Conservation (phyloP, 2,797 vertebrate species). For the Carduelis carduelis region DNA sequence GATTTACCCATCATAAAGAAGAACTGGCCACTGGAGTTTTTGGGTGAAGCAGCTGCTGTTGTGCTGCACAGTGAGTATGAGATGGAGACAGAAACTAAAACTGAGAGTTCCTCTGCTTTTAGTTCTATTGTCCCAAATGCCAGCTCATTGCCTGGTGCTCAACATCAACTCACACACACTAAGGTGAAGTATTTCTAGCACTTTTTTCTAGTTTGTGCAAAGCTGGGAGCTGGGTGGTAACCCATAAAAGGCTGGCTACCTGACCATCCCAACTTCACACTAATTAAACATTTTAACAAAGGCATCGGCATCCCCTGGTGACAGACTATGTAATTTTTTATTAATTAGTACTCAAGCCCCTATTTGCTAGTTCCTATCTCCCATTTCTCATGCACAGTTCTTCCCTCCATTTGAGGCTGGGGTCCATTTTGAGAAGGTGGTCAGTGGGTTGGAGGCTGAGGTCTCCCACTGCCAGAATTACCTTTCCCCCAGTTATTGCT, state of each 20-base stretch:
- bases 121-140: fast-evolving
- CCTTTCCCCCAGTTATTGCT: neutral
- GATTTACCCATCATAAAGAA: neutral
- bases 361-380: neutral
- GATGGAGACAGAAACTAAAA: neutral
- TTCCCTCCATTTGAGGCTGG: neutral
- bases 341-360: no score
- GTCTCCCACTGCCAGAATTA: neutral
- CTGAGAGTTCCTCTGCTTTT: neutral
- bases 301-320: neutral
- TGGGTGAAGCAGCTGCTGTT: neutral
- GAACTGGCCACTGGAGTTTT: neutral
- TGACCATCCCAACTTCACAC: neutral
- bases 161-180: neutral
- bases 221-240: neutral
- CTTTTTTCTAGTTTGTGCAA: neutral
- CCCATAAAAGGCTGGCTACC: neutral
- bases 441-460: neutral
- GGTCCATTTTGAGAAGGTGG: neutral
- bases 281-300: neutral
- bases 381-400: neutral
- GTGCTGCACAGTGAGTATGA: neutral
- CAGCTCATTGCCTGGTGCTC: neutral
- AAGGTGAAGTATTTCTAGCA: fast-evolving
- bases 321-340: neutral